Evolutionary conservation across 2,888 invertebrate genomes (phyloP).

Genomic region (Archaeoteleia sp.): DNA sequence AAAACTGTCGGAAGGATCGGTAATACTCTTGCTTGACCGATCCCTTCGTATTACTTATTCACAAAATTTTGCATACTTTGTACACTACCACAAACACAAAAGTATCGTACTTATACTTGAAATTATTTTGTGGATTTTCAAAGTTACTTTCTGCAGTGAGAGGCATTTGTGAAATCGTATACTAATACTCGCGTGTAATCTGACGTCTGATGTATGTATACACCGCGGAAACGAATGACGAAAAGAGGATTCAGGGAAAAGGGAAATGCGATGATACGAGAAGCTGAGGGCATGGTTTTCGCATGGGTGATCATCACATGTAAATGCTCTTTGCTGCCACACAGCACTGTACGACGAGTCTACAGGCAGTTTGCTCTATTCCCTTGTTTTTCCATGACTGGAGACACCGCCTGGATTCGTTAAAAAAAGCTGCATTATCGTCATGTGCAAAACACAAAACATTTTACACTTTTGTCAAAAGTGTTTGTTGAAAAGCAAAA

Average conservation of each 20-base stretch:
- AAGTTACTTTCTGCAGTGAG: constrained; percentile 17
- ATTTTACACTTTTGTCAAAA: constrained; percentile 23
- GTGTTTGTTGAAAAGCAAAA: constrained; percentile 27
- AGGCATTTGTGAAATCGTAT: constrained; percentile 15
- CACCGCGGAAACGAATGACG: constrained; percentile 45
- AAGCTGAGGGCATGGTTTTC: constrained; percentile 60
- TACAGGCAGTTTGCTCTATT: constrained; percentile 44
- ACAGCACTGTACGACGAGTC: constrained; percentile 38
- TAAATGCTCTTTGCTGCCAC: constrained; percentile 67
- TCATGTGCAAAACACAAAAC: constrained; percentile 42
- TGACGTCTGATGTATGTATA: constrained; percentile 34
- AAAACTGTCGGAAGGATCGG: constrained; percentile 47
- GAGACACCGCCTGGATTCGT: constrained; percentile 46
- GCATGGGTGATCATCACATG: constrained; percentile 71
- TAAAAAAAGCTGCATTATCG: constrained; percentile 53
- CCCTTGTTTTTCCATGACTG: constrained; percentile 55
- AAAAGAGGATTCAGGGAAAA: constrained; percentile 56
- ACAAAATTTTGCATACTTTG: constrained; percentile 32
- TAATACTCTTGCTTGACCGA: constrained; percentile 59
- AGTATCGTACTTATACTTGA: too few relatives aligned
- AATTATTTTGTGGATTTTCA: constrained; percentile 3
- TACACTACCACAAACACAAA: neutral
- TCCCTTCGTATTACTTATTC: constrained; percentile 27
- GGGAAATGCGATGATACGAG: constrained; percentile 58
- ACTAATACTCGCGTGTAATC: constrained; percentile 24